Evolutionary conservation across 2,888 invertebrate genomes (phyloP).

Genomic region (Periphyllus acericola): DNA sequence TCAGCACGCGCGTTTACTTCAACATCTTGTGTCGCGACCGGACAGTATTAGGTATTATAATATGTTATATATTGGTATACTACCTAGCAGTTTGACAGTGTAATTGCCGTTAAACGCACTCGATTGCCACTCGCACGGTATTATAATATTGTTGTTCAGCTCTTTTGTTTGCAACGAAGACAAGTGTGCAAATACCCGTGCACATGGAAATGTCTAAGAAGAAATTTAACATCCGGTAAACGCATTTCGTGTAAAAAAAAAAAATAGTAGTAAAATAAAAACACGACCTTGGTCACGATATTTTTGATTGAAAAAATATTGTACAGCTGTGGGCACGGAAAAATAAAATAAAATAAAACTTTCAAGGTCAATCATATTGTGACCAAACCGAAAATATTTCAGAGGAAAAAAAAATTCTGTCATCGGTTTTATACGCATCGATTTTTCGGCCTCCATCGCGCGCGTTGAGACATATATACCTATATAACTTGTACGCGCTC

Average conservation of each 20-base stretch:
- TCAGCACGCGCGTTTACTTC: slow-evolving; percentile 36
- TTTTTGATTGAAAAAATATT: slow-evolving; percentile 4
- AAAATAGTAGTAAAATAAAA: not conserved
- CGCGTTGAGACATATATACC: too few species aligned
- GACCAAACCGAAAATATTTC: slow-evolving; percentile 8
- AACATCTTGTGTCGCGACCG: not conserved
- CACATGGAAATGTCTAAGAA: not conserved
- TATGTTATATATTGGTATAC: not conserved
- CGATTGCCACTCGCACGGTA: slow-evolving; percentile 2
- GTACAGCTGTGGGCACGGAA: not conserved
- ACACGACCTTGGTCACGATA: slow-evolving; percentile 47
- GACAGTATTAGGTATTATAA: not conserved
- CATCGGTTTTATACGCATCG: slow-evolving; percentile 16
- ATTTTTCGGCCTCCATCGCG: slow-evolving; percentile 13
- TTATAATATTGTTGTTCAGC: not conserved
- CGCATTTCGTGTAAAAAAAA: not conserved
- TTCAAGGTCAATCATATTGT: slow-evolving; percentile 6
- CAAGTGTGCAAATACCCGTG: not conserved
- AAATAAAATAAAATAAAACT: not conserved
- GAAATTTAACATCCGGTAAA: slow-evolving; percentile 39
- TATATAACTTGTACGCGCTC: not conserved
- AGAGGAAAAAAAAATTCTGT: slow-evolving; percentile 16
- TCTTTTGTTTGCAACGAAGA: not conserved
- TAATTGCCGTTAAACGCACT: slow-evolving; percentile 38
- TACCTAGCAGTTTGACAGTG: slow-evolving; percentile 6